These are phyloP conservation scores for Fissipunctia ypsillon DNA, from an alignment of 2,888 invertebrate genomes.

Conservation along the genomic window DNA sequence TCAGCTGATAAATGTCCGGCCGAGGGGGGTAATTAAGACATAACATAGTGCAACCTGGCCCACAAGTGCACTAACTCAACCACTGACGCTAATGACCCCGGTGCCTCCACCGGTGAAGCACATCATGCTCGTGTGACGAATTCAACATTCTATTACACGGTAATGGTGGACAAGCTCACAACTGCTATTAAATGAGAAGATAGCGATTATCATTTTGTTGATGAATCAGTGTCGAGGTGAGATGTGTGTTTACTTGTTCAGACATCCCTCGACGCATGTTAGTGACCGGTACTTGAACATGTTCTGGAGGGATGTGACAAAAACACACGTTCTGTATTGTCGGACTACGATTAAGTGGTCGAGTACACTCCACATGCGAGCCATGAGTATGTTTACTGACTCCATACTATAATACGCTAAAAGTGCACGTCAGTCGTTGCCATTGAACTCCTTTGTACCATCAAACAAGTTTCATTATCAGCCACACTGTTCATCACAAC, in stretches of 20 bases:
- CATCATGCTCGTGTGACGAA: slow-evolving; percentile 35
- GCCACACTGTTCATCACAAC: not conserved
- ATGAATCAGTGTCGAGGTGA: slow-evolving; percentile 2
- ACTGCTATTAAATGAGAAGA: slow-evolving; percentile 11
- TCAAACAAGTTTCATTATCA: slow-evolving; percentile 3
- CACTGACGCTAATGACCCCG: slow-evolving; percentile 47
- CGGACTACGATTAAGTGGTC: slow-evolving; percentile 3
- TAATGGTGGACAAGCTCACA: slow-evolving; percentile 4
- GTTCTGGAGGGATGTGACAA: slow-evolving; percentile 13
- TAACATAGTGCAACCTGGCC: slow-evolving; percentile 32
- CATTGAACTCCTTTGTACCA: not conserved
- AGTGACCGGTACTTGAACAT: slow-evolving; percentile 27
- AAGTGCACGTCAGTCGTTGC: not conserved
- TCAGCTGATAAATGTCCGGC: slow-evolving; percentile 53
- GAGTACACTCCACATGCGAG: not conserved
- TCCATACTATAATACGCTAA: not conserved
- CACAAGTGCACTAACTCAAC: slow-evolving; percentile 31
- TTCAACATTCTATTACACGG: slow-evolving; percentile 43
- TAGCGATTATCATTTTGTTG: slow-evolving; percentile 12
- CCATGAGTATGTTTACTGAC: not conserved
- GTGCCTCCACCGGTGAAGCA: slow-evolving; percentile 18
- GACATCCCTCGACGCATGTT: not conserved
- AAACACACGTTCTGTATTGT: slow-evolving; percentile 33
- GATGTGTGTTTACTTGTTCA: not conserved
- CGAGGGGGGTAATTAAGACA: slow-evolving; percentile 63